Evolutionary conservation across 2,113 vertebrate species (phyloP), one percentile per base, ranked within the genome.

Genomic region (Phaethornis superciliosus): DNA sequence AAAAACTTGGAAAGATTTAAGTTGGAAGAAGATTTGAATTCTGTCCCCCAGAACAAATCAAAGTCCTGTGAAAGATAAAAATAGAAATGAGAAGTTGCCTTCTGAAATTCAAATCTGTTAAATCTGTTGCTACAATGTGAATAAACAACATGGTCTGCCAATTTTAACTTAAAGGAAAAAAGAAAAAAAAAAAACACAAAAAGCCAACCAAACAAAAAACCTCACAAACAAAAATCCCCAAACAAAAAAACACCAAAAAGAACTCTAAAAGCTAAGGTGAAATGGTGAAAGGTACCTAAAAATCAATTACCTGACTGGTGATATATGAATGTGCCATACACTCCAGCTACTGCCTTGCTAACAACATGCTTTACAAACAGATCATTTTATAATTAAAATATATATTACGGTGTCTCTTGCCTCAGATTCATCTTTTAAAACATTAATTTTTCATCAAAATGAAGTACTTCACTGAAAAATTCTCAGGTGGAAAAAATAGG

Each of bases 41-140:
- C 21, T 16, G 40, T 33, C 3, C 10, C 10, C 37, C 4, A 70
- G 44, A 49, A 94, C 27, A 22, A 91, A 65, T 17, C 8, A 82
- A 49, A 5, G 2, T 21, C n/a, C n/a, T 40, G 9, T 72, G n/a
- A 80, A 87, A 79, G 35, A 72, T 27, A 93, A 91, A 89, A 85
- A 63, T 28, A 85, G 65, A 69, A 12, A 88, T 32, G 58, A 89
- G 35, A 85, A 58, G 2, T 55, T 77, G 51, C 42, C 7, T 70
- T 93, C 55, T 87, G 71, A 85, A 94, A 82, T 91, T 35, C 37
- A 74, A 23, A 83, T 85, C 28, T 85, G 28, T 51, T 89, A 74
- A 23, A 83, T 85, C 28, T 85, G 28, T 51, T 89, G 18, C 22
- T 88, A 70, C 87, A 92, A 78, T 67, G 32, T 54, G 52, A 93